A percentile compares a stretch with the other conserved stretches of the same genome.
Conservation (phyloP, 2,113 vertebrate genomes). For the Trogon melanurus region DNA sequence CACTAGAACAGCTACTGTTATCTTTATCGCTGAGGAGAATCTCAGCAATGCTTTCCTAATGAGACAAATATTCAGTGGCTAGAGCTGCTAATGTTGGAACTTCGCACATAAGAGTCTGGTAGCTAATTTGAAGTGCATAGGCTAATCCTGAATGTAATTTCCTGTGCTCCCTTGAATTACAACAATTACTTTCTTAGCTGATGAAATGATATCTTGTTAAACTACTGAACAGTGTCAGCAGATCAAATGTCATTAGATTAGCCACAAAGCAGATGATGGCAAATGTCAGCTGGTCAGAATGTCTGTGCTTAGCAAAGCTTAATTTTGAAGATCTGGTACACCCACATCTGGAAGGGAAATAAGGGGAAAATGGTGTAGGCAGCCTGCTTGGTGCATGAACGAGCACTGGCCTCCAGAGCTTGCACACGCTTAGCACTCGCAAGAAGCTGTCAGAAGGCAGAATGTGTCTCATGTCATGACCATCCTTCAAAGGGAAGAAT, state of each 20-base stretch:
- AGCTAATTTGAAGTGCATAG: not conserved
- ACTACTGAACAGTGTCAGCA: constrained; percentile 24
- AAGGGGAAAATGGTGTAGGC: not conserved
- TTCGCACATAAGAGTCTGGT: not conserved
- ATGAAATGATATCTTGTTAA: constrained; percentile 47
- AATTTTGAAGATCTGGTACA: not conserved
- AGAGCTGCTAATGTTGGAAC: not conserved
- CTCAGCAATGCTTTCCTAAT: not conserved
- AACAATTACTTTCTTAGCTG: constrained; percentile 21
- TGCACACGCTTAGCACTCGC: not conserved
- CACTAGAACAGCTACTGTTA: not conserved
- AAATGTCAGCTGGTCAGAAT: not conserved
- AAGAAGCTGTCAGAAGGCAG: not conserved
- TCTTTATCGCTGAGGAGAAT: not conserved
- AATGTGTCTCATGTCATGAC: not conserved
- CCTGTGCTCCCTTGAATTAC: constrained; percentile 37
- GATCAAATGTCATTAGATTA: constrained; percentile 49
- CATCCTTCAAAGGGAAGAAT: not conserved
- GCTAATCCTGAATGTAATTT: constrained; percentile 36
- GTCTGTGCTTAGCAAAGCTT: not conserved
- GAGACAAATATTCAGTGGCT: not conserved
- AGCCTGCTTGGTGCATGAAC: not conserved
- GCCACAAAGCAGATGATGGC: not conserved
- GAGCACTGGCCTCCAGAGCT: not conserved
- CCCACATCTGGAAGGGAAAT: not conserved